A percentile compares a stretch with the other conserved stretches of the same genome.
These are phyloP conservation scores for Syngnathoides biaculeatus DNA, from an alignment of 2,113 vertebrate species.

Conservation along the genomic window DNA sequence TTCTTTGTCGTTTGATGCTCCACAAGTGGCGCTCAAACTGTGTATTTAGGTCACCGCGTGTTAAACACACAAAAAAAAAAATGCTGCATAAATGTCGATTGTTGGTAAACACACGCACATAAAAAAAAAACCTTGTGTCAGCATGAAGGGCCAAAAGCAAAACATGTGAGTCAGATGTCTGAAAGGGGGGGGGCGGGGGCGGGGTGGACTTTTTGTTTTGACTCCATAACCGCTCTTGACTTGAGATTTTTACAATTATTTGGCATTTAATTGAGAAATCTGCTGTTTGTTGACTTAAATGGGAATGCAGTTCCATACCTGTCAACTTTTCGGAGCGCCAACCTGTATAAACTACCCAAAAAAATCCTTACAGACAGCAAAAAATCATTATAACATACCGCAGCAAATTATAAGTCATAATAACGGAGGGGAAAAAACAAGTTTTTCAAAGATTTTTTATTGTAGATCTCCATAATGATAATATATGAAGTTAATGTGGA, in stretches of 20 bases:
- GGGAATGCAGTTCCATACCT: not conserved
- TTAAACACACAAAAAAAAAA: too few relatives aligned
- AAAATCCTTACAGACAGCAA: too few relatives aligned
- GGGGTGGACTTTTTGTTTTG: not conserved
- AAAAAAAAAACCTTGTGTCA: not conserved
- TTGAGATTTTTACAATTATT: not conserved
- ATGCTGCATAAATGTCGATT: not conserved
- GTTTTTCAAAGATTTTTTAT: too few relatives aligned
- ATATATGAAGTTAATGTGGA: too few relatives aligned
- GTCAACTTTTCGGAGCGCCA: too few relatives aligned
- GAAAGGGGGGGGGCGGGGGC: too few relatives aligned
- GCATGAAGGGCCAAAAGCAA: slow-evolving; percentile 6
- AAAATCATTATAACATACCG: too few relatives aligned
- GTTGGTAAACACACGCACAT: not conserved
- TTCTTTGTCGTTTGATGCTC: not conserved
- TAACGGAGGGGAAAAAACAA: too few relatives aligned
- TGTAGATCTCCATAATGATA: too few relatives aligned
- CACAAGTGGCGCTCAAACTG: not conserved
- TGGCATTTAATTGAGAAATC: not conserved
- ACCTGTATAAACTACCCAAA: too few relatives aligned
- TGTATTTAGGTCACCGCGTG: not conserved
- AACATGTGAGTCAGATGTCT: slow-evolving; percentile 25
- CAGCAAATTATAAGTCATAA: too few relatives aligned
- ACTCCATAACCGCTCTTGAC: not conserved
- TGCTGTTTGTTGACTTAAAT: not conserved